Evolutionary conservation across 1,140 invertebrate species (phyloP), one percentile per base, ranked within the genome.

Genomic region (Heliconius eleuchia): DNA sequence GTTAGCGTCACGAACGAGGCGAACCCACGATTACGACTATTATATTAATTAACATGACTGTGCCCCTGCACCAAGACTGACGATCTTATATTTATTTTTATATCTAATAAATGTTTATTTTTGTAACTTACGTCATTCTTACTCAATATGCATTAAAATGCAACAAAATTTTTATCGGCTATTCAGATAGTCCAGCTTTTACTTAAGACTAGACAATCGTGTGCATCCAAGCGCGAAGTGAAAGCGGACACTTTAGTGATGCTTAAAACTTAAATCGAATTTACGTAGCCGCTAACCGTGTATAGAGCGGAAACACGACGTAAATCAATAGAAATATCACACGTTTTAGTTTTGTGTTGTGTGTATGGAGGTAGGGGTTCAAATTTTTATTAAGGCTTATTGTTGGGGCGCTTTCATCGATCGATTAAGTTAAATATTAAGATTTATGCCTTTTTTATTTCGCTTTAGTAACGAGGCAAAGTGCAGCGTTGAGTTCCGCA

Each of bases 141-240:
- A 66, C 11, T 30, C 11, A 66, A 66, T 27, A 27, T 66, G 23
- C 8, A 66, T 73, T 55, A 73, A 73, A 66, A n/a, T 80, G 50
- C 76, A 81, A 77, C 77, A 79, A 78, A 80, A 77, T 76, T 66
- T 78, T 80, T 81, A 79, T 83, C 60, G 73, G 77, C 46, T 66
- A 39, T 75, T 79, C 71, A 82, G 74, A 84, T 77, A 83, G 79
- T 42, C 77, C 71, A 83, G 81, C 80, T 87, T 85, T 87, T 85
- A 85, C 76, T 82, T 78, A 83, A 78, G 82, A 80, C 80, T 78
- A 77, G 78, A 88, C 86, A 86, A 85, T 86, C 81, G 83, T 66
- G 84, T 52, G 78, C 86, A 80, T 81, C 88, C 86, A 82, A 88
- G 87, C 91, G 87, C 89, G 85, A 92, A 91, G 91, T 87, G 91